These are phyloP conservation scores for Palythoa grandis DNA, from an alignment of 92 coral and sea anemone species.

Conservation along the genomic window DNA sequence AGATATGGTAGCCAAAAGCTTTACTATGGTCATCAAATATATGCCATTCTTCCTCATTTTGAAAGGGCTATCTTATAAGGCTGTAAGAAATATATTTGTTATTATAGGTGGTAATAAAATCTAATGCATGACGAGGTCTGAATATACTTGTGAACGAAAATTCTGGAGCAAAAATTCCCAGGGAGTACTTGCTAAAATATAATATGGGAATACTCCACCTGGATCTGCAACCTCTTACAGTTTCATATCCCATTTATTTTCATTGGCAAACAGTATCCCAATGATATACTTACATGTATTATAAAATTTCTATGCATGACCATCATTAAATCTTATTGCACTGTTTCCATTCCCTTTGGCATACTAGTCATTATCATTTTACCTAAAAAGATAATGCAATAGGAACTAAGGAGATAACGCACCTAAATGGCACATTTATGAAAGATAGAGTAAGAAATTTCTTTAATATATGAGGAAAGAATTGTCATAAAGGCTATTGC, in stretches of 20 bases:
- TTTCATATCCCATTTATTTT: constrained; percentile 1
- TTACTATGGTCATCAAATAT: neutral
- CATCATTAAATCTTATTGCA: neutral
- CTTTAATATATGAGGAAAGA: neutral
- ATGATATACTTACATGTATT: neutral
- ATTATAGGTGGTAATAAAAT: constrained; percentile 1
- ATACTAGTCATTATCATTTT: neutral
- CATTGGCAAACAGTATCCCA: neutral
- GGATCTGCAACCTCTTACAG: neutral
- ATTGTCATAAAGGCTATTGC: neutral
- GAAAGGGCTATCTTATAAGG: neutral
- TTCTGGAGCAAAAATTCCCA: neutral
- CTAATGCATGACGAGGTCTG: neutral
- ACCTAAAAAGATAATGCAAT: neutral
- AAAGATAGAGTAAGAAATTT: neutral
- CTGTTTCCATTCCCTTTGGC: constrained; percentile 4
- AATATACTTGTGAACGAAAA: neutral
- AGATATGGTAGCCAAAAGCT: neutral
- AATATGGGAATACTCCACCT: neutral
- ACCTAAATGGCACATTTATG: neutral
- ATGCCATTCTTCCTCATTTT: neutral
- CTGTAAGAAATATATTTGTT: neutral
- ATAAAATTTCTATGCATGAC: neutral
- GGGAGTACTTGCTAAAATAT: neutral
- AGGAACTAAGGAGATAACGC: neutral